Conservation (phyloP, 1,140 invertebrate genomes). For the Apis dorsata region DNA sequence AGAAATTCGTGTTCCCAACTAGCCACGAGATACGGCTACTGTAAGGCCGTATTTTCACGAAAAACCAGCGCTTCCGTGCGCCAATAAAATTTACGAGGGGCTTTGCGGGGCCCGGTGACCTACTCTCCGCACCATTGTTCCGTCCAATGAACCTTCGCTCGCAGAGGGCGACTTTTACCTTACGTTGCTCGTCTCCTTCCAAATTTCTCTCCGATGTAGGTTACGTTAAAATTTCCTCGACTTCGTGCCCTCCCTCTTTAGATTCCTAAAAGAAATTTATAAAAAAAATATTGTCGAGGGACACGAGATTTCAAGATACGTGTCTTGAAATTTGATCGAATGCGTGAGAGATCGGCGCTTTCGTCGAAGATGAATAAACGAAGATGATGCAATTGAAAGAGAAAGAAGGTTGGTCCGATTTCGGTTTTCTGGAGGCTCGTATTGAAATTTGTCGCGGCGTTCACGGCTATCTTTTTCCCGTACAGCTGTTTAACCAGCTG, state of each 20-base stretch:
- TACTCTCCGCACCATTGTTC: slow-evolving; percentile 16
- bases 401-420: slow-evolving; percentile 24
- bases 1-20: neutral
- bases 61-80: neutral
- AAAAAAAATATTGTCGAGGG: no score
- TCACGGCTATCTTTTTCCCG: slow-evolving; percentile 63
- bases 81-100: slow-evolving; percentile 47
- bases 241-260: no score
- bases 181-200: neutral
- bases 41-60: slow-evolving; percentile 8
- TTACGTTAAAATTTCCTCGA: slow-evolving; percentile 18
- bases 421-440: slow-evolving; percentile 43
- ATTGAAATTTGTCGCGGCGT: slow-evolving; percentile 64
- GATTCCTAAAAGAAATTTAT: no score
- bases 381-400: neutral
- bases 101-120: slow-evolving; percentile 32
- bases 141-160: neutral
- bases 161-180: slow-evolving; percentile 4
- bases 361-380: slow-evolving; percentile 9
- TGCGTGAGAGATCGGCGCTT: neutral
- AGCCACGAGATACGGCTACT: slow-evolving; percentile 19
- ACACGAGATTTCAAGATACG: no score
- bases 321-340: no score
- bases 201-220: slow-evolving; percentile 28
- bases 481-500: slow-evolving; percentile 73